phyloP scores from a whole-genome alignment of 2,888 invertebrate genomes.

The Apomyelois bistriatella region DNA sequence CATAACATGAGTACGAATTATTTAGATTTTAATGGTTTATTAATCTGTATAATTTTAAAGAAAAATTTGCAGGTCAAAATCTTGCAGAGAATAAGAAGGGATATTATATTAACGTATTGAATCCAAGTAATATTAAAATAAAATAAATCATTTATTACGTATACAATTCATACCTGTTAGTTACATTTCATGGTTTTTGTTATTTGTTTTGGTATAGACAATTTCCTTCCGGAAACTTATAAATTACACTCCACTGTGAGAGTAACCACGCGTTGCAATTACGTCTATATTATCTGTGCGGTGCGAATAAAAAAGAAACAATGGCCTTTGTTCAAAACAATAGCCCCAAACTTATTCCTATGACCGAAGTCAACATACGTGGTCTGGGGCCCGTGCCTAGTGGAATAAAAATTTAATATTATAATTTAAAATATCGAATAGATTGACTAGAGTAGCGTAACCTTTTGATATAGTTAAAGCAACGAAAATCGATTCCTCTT shows the following conservation, averaged over 20 bases:
- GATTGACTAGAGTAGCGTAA: neutral
- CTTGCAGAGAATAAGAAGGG: too few species aligned
- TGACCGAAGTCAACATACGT: slow-evolving; percentile 51
- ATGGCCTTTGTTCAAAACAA: slow-evolving; percentile 70
- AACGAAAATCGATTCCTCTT: slow-evolving; percentile 12
- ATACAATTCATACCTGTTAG: too few species aligned
- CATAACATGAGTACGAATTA: too few species aligned
- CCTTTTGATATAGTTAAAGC: too few species aligned
- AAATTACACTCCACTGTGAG: slow-evolving; percentile 33
- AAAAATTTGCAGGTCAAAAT: too few species aligned
- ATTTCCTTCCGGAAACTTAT: slow-evolving; percentile 41
- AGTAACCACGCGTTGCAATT: slow-evolving; percentile 39
- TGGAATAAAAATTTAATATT: neutral
- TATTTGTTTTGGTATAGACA: too few species aligned
- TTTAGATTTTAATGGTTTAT: too few species aligned
- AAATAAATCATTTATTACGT: too few species aligned
- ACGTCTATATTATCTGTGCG: slow-evolving; percentile 50
- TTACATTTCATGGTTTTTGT: too few species aligned
- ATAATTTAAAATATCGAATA: neutral
- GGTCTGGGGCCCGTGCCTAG: slow-evolving; percentile 24
- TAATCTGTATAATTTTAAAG: too few species aligned
- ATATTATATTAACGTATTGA: too few species aligned
- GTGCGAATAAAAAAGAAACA: slow-evolving; percentile 61
- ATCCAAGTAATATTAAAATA: too few species aligned
- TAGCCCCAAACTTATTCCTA: slow-evolving; percentile 54